These are phyloP conservation scores for Serilophus lunatus DNA, from an alignment of 2,113 vertebrate species.

Conservation along the genomic window DNA sequence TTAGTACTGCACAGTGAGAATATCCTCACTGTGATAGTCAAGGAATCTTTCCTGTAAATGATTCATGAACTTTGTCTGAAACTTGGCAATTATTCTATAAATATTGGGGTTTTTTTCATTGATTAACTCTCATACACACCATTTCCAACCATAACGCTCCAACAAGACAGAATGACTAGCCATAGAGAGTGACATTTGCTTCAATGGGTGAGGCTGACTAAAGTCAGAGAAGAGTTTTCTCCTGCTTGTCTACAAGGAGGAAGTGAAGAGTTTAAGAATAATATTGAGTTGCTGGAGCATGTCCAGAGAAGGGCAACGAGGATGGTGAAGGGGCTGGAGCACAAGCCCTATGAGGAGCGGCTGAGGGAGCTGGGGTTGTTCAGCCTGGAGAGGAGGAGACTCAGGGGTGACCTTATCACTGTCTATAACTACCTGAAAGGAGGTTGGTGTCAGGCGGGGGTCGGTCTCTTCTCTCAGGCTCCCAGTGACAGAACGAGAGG, in stretches of 20 bases:
- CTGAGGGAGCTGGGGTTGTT: too few species aligned
- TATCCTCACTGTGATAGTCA: neutral
- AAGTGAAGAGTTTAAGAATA: too few species aligned
- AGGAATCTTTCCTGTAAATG: neutral
- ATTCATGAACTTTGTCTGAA: neutral
- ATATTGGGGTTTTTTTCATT: neutral
- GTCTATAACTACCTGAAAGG: too few species aligned
- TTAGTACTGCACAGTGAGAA: neutral
- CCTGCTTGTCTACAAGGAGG: neutral
- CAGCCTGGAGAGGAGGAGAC: too few species aligned
- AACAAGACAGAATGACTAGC: neutral
- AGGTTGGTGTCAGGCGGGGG: too few species aligned
- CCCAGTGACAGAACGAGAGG: too few species aligned
- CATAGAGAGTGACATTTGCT: neutral
- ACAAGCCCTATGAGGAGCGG: too few species aligned
- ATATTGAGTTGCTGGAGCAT: too few species aligned
- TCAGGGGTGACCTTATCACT: too few species aligned
- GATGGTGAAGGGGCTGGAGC: too few species aligned
- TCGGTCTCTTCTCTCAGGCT: too few species aligned
- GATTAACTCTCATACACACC: neutral
- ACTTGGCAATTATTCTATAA: neutral
- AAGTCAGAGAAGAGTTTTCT: neutral
- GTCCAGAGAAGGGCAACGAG: too few species aligned
- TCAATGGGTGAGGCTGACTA: neutral
- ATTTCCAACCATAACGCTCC: neutral